Percentiles rank a stretch among this genome's conserved stretches.
Conservation (phyloP, 2,113 vertebrate species). For the Chloropsis cyanopogon region DNA sequence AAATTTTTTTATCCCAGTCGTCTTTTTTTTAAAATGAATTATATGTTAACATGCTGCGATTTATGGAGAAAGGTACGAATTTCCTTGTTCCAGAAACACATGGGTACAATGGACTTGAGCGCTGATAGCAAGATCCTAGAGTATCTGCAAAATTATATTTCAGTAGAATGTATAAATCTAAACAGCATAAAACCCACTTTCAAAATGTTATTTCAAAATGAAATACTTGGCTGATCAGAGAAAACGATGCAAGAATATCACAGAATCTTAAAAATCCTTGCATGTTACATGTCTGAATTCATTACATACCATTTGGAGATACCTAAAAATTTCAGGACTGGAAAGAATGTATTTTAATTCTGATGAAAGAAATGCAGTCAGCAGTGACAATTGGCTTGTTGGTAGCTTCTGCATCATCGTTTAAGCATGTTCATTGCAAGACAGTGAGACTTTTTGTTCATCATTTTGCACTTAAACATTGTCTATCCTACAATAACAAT, state of each 20-base stretch:
- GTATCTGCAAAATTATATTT: background rate
- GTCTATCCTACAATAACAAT: background rate
- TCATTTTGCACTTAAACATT: background rate
- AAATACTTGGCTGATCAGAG: background rate
- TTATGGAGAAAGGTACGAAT: background rate
- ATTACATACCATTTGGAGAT: background rate
- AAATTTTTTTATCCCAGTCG: background rate
- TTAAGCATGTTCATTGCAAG: background rate
- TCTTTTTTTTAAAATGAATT: background rate
- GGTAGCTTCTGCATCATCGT: background rate
- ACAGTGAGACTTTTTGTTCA: background rate
- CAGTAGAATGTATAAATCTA: background rate
- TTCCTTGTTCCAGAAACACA: background rate
- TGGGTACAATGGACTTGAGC: background rate
- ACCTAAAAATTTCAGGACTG: background rate
- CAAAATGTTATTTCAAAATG: background rate
- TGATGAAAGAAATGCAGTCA: background rate
- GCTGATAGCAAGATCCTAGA: background rate
- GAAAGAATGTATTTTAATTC: slow-evolving; percentile 25
- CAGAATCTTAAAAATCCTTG: background rate
- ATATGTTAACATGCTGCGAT: background rate
- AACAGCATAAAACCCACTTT: background rate
- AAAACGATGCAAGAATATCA: background rate
- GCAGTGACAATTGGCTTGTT: background rate
- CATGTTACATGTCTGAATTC: background rate